Evolutionary conservation across 1,140 invertebrate genomes (phyloP).

Genomic region (Drosophila nasuta): DNA sequence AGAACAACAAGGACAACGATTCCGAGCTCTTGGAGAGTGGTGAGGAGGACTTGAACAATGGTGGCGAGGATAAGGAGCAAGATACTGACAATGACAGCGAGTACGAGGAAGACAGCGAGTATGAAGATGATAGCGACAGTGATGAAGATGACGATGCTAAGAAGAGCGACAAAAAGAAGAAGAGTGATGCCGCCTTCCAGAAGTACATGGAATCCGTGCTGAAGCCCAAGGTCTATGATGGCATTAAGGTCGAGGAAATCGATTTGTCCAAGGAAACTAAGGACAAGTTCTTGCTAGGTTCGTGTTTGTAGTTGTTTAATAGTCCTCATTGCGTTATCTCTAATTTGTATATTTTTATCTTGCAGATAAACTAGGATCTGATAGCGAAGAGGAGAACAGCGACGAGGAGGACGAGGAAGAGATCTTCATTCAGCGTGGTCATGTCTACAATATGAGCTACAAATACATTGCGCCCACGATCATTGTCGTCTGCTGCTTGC

Average conservation of each 20-base stretch:
- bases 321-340: background rate
- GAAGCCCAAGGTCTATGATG: conserved; percentile 58
- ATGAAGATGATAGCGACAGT: conserved; percentile 57
- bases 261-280: conserved; percentile 84
- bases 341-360: background rate
- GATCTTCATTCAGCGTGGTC: conserved; percentile 84
- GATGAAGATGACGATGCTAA: conserved; percentile 49
- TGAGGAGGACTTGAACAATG: conserved; percentile 81
- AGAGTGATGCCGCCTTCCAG: conserved; percentile 60
- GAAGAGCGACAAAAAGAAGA: conserved; percentile 54
- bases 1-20: conserved; percentile 77
- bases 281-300: conserved; percentile 72
- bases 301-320: conserved; percentile 18
- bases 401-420: conserved; percentile 84
- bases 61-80: conserved; percentile 78
- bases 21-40: conserved; percentile 68
- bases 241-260: conserved; percentile 69
- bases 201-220: conserved; percentile 48
- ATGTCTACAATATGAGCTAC: conserved; percentile 85
- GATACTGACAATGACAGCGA: conserved; percentile 70
- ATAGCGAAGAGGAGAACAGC: conserved; percentile 63
- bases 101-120: conserved; percentile 57
- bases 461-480: conserved; percentile 85
- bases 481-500: conserved; percentile 84
- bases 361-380: conserved; percentile 66